Evolutionary conservation across 2,797 vertebrate genomes (phyloP).

Genomic region (Tangara arthus): DNA sequence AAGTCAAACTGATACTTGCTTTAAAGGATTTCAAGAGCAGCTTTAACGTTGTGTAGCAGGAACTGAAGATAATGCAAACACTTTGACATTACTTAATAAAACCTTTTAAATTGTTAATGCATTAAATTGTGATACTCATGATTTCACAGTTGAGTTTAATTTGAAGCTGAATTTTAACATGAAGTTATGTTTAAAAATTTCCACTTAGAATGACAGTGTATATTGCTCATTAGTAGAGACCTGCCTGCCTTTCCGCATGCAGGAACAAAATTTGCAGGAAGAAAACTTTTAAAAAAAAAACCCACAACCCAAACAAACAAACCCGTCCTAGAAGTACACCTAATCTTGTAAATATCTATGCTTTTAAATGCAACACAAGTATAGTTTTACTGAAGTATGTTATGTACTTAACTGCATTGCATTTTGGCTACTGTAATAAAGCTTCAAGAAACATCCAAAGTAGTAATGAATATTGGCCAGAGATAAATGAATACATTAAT

Average conservation of each 20-base stretch:
- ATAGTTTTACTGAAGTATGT: background rate
- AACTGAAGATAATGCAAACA: background rate
- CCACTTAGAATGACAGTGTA: background rate
- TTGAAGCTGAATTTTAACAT: background rate
- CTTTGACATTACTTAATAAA: background rate
- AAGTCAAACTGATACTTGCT: background rate
- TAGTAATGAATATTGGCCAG: background rate
- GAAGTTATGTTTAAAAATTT: background rate
- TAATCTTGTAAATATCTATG: background rate
- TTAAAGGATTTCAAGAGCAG: background rate
- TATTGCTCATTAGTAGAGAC: background rate
- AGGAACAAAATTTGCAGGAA: background rate
- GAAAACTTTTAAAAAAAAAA: fast-evolving
- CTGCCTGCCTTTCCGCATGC: background rate
- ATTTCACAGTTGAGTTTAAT: background rate
- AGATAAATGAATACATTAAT: background rate
- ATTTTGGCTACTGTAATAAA: background rate
- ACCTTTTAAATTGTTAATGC: background rate
- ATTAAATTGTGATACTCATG: background rate
- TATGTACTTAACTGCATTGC: background rate
- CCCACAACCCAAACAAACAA: background rate
- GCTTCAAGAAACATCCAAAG: background rate
- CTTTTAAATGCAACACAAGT: background rate
- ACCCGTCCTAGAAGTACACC: background rate
- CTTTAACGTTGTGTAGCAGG: background rate